phyloP scores from a whole-genome alignment of 2,113 vertebrate species.

The Hippopotamus amphibius region DNA sequence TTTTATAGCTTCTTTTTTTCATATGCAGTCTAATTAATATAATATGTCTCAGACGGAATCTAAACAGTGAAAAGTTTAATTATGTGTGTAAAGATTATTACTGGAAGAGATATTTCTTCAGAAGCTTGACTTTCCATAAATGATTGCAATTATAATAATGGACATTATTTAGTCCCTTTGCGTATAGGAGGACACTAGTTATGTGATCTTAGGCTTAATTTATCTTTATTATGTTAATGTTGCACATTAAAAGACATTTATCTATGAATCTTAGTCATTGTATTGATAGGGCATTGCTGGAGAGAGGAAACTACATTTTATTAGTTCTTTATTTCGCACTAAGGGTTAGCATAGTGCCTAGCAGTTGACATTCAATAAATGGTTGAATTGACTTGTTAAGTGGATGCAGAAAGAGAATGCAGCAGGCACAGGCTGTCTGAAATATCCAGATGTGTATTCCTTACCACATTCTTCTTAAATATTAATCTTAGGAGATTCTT shows the following conservation, averaged over 20 bases:
- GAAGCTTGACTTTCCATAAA: conserved; percentile 27
- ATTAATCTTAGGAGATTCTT: neutral
- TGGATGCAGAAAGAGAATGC: neutral
- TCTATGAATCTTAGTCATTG: neutral
- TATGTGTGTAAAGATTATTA: conserved; percentile 44
- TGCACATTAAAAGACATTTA: neutral
- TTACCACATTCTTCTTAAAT: neutral
- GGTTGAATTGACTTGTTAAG: neutral
- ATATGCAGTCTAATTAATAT: conserved; percentile 15
- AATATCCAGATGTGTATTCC: neutral
- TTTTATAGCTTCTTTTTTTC: neutral
- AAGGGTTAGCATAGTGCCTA: neutral
- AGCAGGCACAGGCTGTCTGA: neutral
- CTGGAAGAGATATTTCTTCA: conserved; percentile 28
- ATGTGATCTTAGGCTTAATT: conserved; percentile 12
- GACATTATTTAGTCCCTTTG: neutral
- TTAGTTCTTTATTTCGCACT: neutral
- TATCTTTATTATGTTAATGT: neutral
- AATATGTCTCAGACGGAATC: neutral
- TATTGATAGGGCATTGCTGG: neutral
- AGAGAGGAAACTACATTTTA: neutral
- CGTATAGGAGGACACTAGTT: neutral
- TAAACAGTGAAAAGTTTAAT: conserved; percentile 52
- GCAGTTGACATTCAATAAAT: neutral
- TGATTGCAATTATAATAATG: conserved; percentile 20